These are phyloP conservation scores for Orestias chungarensis DNA, from an alignment of 2,797 vertebrate species.

Conservation along the genomic window DNA sequence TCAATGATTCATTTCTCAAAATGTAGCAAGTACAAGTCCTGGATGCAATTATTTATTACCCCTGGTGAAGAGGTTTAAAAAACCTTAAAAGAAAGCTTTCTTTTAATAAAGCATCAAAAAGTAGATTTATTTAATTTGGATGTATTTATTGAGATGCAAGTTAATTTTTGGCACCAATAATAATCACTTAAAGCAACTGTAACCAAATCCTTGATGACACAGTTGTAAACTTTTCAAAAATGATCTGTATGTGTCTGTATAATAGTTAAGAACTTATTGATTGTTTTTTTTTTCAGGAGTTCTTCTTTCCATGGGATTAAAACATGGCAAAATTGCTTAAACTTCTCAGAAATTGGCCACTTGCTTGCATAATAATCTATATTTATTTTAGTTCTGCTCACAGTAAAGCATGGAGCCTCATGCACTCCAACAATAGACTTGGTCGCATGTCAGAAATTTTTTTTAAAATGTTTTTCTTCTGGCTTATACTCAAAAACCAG, in stretches of 20 bases:
- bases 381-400: not conserved
- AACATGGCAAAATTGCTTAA: not conserved
- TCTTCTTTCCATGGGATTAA: not conserved
- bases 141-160: not conserved
- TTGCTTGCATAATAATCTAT: not conserved
- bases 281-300: not conserved
- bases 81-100: not conserved
- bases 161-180: not conserved
- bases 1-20: constrained; percentile 15
- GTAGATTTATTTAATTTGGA: not conserved
- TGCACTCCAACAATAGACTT: not conserved
- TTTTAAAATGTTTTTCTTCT: not conserved
- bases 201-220: not conserved
- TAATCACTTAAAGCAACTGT: not conserved
- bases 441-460: rapidly evolving
- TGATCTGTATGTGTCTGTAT: not conserved
- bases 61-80: not conserved
- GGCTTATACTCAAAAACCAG: not conserved
- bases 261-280: no score
- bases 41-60: not conserved
- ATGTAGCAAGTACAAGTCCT: constrained; percentile 31
- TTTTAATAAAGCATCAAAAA: not conserved
- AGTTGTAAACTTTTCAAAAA: not conserved
- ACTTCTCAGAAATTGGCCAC: not conserved
- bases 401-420: not conserved